Evolutionary conservation across 2,888 invertebrate genomes (phyloP).

Genomic region (Amblyjoppa proteus): DNA sequence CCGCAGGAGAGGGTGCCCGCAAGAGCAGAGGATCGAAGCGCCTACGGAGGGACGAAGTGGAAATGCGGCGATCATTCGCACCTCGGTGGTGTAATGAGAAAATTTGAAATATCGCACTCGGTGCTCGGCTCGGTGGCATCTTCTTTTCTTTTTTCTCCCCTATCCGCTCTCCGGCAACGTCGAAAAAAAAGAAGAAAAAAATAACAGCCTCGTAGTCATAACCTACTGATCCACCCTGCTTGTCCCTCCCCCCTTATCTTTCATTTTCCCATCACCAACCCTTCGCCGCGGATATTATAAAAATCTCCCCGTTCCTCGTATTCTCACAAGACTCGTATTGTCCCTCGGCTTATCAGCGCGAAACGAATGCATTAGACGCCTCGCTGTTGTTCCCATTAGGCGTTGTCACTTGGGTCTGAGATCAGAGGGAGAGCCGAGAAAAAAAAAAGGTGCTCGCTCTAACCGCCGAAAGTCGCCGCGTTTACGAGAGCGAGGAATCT

Average conservation of each 20-base stretch:
- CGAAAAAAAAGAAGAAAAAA: conserved; percentile 72
- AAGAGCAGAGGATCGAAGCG: conserved; percentile 61
- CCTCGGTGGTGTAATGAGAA: conserved; percentile 84
- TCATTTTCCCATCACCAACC: conserved; percentile 52
- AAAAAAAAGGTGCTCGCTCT: neutral
- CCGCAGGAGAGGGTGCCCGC: conserved; percentile 54
- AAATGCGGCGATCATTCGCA: conserved; percentile 82
- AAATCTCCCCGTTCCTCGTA: conserved; percentile 31
- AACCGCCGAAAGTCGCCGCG: neutral
- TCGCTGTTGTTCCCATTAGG: neutral
- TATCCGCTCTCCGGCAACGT: conserved; percentile 39
- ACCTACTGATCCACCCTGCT: conserved; percentile 80
- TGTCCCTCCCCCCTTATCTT: conserved; percentile 55
- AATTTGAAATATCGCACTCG: conserved; percentile 84
- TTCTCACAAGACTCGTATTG: conserved; percentile 20
- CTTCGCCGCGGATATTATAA: conserved; percentile 63
- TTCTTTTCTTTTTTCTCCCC: conserved; percentile 35
- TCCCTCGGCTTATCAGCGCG: conserved; percentile 9
- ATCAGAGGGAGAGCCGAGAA: neutral
- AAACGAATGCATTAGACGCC: conserved; percentile 13
- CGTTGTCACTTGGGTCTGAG: neutral
- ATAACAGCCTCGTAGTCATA: conserved; percentile 80
- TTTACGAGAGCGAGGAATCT: neutral
- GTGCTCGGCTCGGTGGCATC: conserved; percentile 67
- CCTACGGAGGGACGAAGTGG: conserved; percentile 60